phyloP scores from a whole-genome alignment of 2,888 invertebrate species.

The Lumbricus terrestris region DNA sequence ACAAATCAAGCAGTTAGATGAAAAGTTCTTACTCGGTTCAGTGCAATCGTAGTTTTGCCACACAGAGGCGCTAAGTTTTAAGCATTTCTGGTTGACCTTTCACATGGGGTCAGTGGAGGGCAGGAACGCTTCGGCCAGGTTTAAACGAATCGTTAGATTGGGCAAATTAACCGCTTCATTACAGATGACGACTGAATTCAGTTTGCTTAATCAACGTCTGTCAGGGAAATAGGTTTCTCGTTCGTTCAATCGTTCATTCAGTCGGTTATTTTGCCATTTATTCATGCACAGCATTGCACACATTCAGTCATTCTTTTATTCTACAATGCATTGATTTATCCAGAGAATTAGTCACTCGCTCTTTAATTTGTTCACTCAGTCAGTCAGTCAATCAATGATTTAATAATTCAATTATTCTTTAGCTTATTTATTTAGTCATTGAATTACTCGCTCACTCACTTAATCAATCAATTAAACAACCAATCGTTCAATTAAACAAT shows the following conservation, averaged over 20 bases:
- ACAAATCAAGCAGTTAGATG: too few relatives aligned
- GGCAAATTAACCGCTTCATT: neutral
- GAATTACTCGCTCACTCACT: too few relatives aligned
- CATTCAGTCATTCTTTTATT: too few relatives aligned
- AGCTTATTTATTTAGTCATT: too few relatives aligned
- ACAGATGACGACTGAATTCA: neutral
- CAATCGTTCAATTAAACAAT: too few relatives aligned
- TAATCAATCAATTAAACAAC: too few relatives aligned
- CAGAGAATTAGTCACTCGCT: neutral
- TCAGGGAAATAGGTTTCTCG: too few relatives aligned
- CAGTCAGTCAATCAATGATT: neutral
- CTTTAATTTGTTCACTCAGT: neutral
- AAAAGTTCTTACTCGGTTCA: too few relatives aligned
- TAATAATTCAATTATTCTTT: neutral
- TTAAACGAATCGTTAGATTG: neutral
- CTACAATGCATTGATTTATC: too few relatives aligned
- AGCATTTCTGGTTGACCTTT: slow-evolving; percentile 10
- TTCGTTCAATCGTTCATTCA: too few relatives aligned
- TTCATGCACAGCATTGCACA: too few relatives aligned
- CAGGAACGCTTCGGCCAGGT: neutral
- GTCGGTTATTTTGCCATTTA: too few relatives aligned
- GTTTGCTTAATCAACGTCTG: neutral
- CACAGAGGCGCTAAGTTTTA: neutral
- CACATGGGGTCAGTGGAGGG: neutral
- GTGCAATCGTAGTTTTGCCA: neutral